These are phyloP conservation scores for Phodopus roborovskii DNA, from an alignment of 2,113 vertebrate genomes.

Conservation along the genomic window DNA sequence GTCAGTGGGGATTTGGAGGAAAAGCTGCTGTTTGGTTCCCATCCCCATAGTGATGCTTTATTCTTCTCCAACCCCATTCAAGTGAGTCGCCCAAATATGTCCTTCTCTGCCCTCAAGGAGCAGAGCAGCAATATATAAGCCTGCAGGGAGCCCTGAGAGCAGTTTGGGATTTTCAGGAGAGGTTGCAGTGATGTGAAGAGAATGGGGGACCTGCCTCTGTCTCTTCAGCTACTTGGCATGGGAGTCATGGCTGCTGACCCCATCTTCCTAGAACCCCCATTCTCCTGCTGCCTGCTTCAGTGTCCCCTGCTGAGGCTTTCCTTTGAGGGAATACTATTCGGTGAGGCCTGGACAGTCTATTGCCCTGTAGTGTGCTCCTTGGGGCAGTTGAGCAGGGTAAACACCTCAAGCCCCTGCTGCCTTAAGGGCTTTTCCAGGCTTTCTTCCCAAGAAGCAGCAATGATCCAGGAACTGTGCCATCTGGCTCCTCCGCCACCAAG, in stretches of 20 bases:
- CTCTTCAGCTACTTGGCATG: neutral
- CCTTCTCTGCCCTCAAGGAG: conserved; percentile 52
- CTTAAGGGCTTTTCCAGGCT: neutral
- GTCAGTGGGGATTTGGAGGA: neutral
- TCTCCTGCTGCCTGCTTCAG: neutral
- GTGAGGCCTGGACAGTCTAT: neutral
- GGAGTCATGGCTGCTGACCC: neutral
- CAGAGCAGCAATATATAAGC: conserved; percentile 61
- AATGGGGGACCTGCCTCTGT: neutral
- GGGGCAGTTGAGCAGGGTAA: neutral
- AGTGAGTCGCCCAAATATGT: conserved; percentile 64
- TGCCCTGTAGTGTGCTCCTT: neutral
- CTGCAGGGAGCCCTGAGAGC: conserved; percentile 71
- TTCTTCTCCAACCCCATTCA: neutral
- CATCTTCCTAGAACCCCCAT: neutral
- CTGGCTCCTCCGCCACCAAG: too few species aligned
- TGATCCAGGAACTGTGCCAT: neutral
- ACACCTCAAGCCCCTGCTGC: neutral
- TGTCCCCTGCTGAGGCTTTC: too few species aligned
- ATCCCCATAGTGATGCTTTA: neutral
- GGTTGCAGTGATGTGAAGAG: neutral
- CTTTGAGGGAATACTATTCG: neutral
- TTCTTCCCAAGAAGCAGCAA: neutral
- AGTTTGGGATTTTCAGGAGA: conserved; percentile 60
- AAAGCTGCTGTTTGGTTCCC: neutral